phyloP scores from a whole-genome alignment of 2,797 vertebrate species.

The Acipenser ruthenus region DNA sequence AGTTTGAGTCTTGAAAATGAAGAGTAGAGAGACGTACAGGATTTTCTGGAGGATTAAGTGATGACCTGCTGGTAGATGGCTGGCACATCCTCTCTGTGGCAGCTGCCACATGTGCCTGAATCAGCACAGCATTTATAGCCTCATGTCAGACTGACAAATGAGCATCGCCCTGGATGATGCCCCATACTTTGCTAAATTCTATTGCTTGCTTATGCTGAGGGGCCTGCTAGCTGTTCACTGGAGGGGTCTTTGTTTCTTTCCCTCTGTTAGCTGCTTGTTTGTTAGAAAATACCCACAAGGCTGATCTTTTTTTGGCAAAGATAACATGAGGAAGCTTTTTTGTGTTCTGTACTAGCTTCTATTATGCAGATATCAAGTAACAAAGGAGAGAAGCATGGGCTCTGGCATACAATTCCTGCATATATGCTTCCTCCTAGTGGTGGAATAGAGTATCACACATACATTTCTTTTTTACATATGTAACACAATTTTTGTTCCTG shows the following conservation, averaged over 20 bases:
- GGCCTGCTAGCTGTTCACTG: background rate
- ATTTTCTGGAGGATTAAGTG: no score
- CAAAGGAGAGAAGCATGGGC: no score
- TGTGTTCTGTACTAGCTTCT: no score
- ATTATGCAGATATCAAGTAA: no score
- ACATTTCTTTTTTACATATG: background rate
- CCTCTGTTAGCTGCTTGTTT: no score
- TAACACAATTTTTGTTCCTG: no score
- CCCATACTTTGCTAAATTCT: conserved; percentile 6
- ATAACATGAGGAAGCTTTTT: no score
- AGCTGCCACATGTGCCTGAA: conserved; percentile 12
- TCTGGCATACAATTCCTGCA: background rate
- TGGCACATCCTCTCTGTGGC: conserved; percentile 4
- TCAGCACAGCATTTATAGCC: background rate
- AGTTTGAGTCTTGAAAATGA: no score
- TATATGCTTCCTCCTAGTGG: background rate
- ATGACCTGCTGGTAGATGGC: no score
- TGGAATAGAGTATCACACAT: background rate
- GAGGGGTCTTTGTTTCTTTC: background rate
- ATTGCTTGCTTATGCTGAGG: conserved; percentile 3
- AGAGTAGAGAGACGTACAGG: no score
- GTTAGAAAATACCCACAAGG: no score
- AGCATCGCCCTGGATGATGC: background rate
- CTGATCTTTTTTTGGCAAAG: no score
- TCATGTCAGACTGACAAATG: background rate